phyloP scores from a whole-genome alignment of 1,140 invertebrate genomes.

The Drosophila sucinea region DNA sequence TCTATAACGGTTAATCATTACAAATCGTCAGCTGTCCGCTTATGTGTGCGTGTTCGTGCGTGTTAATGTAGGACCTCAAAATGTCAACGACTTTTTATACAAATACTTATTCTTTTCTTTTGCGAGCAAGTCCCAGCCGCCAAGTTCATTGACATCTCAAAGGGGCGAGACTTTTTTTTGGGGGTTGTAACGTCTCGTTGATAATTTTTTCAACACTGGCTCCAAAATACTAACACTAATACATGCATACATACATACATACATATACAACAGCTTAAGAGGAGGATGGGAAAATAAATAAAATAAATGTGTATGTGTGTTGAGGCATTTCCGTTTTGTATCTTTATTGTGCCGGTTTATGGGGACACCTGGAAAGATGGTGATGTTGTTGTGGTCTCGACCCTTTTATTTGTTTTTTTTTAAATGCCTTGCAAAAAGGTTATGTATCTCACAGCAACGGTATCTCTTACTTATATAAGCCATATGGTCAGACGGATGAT shows the following conservation, averaged over 20 bases:
- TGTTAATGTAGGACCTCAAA: constrained; percentile 43
- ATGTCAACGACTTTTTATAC: constrained; percentile 64
- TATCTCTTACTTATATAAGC: not conserved
- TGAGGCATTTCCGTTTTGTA: not conserved
- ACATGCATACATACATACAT: not conserved
- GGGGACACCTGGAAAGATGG: constrained; percentile 1
- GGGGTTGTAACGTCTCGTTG: constrained; percentile 29
- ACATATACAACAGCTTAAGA: no score
- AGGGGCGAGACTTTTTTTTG: constrained; percentile 25
- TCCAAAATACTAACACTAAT: not conserved
- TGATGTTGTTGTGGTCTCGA: not conserved
- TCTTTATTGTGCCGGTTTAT: not conserved
- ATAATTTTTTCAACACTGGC: constrained; percentile 16
- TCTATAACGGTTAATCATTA: constrained; percentile 69
- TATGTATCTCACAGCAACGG: not conserved
- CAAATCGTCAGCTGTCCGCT: constrained; percentile 57
- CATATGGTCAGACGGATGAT: not conserved
- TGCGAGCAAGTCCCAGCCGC: not conserved
- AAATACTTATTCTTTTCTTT: constrained; percentile 31
- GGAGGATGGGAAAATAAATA: not conserved
- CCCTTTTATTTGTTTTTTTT: not conserved
- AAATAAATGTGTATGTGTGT: not conserved
- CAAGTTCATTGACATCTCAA: constrained; percentile 37
- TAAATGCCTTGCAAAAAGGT: not conserved
- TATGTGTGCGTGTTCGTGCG: constrained; percentile 17